Evolutionary conservation across 2,113 vertebrate genomes (phyloP).

Genomic region (Lophura nycthemera): DNA sequence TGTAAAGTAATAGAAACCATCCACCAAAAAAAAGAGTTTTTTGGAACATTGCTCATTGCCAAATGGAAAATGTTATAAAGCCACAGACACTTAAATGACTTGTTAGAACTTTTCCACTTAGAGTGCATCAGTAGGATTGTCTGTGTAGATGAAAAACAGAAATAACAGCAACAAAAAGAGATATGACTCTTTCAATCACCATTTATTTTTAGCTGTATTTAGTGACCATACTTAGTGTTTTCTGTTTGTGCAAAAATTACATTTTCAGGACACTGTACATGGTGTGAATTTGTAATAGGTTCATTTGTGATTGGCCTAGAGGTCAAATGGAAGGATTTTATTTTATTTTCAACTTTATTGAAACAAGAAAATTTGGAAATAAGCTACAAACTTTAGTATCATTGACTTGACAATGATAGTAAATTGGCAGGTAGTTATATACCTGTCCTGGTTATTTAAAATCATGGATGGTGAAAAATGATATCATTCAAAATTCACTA

Average conservation of each 20-base stretch:
- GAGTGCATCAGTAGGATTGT: background rate
- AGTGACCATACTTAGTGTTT: background rate
- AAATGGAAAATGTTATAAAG: background rate
- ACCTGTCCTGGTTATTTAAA: background rate
- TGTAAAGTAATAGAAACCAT: background rate
- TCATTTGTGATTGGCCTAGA: background rate
- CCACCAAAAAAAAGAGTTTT: background rate
- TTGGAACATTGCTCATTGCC: background rate
- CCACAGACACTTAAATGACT: background rate
- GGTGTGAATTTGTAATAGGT: background rate
- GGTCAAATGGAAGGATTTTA: background rate
- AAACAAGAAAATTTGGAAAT: background rate
- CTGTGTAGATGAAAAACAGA: background rate
- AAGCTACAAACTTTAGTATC: background rate
- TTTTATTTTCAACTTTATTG: background rate
- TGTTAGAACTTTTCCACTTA: background rate
- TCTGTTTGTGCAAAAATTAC: background rate
- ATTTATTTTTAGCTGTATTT: background rate
- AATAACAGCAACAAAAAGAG: background rate
- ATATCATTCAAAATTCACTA: background rate
- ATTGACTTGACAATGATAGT: background rate
- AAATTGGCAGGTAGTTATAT: background rate
- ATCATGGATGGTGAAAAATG: background rate
- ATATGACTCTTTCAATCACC: background rate
- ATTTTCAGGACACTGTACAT: background rate